Evolutionary conservation across 2,113 vertebrate species (phyloP), one percentile per base, ranked within the genome.

Genomic region (Nasalis larvatus): DNA sequence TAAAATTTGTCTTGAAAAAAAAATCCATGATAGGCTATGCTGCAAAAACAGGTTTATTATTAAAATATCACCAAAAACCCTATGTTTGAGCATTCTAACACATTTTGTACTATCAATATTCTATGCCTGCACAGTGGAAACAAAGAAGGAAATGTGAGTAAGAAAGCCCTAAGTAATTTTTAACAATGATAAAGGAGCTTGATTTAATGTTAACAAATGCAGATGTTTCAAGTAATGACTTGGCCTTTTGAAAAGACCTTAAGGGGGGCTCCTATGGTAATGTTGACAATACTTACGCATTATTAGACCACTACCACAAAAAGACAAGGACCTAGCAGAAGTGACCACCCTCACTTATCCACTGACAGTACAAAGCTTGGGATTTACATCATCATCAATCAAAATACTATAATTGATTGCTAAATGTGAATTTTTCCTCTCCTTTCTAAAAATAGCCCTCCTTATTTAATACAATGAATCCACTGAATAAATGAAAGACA

Each of bases 41-140:
- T 89, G 13, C 20, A 93, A 35, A 94, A 87, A 95, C 35, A 96
- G 37, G 32, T 84, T 84, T 82, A 60, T 94, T 23, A 52, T 91
- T 94, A 96, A 95, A 96, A 87, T 56, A n/a, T n/a, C 17, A 92
- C 11, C 54, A 49, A 81, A 89, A 82, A 20, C 93, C 45, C 77
- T 17, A 60, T 40, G n/a, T 80, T 68, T 35, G 4, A 25, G 23
- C 66, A 77, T 97, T 56, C 83, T 81, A 2, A 27, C 23, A 91
- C 17, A 69, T 78, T 45, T 42, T 58, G 0, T n/a, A 47, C 14
- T 69, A 73, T 58, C 89, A 85, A 9, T 87, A 92, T 63, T 96
- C 93, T 52, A 4, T 45, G 63, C 30, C 60, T 91, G 4, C 90
- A 10, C 17, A 40, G 21, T 84, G 71, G 86, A 95, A 56, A 91